Conservation (phyloP, 1,140 invertebrate species). For the Drosophila subobscura region DNA sequence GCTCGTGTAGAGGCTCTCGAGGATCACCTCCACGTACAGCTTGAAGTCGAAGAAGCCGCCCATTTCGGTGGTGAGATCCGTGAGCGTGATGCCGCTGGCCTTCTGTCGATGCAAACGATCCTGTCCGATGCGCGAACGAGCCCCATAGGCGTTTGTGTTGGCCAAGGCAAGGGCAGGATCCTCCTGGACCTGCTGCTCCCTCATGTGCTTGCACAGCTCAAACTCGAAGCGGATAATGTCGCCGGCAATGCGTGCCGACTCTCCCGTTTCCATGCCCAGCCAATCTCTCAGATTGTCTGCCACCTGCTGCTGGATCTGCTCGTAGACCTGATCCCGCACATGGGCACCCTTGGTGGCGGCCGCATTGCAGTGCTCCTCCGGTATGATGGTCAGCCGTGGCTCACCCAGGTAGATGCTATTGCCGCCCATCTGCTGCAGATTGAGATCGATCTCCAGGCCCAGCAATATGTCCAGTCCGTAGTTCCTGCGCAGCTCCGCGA, state of each 20-base stretch:
- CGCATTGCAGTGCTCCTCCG: conserved; percentile 60
- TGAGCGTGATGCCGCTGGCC: conserved; percentile 20
- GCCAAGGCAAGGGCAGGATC: neutral
- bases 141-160: neutral
- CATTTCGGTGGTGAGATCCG: conserved; percentile 44
- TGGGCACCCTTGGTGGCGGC: conserved; percentile 17
- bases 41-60: conserved; percentile 59
- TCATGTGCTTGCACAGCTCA: conserved; percentile 71
- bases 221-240: conserved; percentile 75
- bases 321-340: conserved; percentile 39
- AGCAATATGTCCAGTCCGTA: conserved; percentile 75
- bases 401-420: conserved; percentile 69
- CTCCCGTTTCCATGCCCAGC: conserved; percentile 50
- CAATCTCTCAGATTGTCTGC: conserved; percentile 56
- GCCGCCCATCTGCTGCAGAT: conserved; percentile 51
- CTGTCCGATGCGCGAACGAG: conserved; percentile 52
- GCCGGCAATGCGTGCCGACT: conserved; percentile 56
- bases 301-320: conserved; percentile 51
- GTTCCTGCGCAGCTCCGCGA: conserved; percentile 51
- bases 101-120: conserved; percentile 50
- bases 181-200: conserved; percentile 42
- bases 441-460: conserved; percentile 64
- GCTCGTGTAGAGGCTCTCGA: conserved; percentile 34
- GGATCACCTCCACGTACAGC: conserved; percentile 49
- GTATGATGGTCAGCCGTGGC: conserved; percentile 67